Evolutionary conservation across 2,797 vertebrate genomes (phyloP), one percentile per base, ranked within the genome.

Genomic region (Notoglanidium macrostoma): DNA sequence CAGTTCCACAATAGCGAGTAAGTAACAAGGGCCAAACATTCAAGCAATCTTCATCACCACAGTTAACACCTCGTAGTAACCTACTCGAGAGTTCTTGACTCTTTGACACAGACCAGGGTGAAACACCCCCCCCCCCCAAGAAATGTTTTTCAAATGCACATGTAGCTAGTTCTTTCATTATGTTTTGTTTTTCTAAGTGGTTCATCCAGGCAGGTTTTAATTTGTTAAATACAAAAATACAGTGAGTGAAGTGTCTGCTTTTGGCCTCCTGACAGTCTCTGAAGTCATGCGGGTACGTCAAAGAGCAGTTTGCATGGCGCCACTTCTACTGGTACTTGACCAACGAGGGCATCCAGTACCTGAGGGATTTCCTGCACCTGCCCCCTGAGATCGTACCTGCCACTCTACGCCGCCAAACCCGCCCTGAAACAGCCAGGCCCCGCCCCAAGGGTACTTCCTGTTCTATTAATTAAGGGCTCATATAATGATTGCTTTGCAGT

Each of bases 241-340:
- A n/a, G 44, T 29, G 5, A 67, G 15, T 83, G 14, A 83, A 11
- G 0, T 54, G 44, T 63, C 7, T 65, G 12, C 79, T 29, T 89
- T 21, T 70, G 51, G 79, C 15, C 0, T 86, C 17, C 14, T 1
- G 19, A 35, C 29, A 99, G 98, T 99, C 98, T 70, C 93, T 99
- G 93, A 99, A 99, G 93, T 99, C 98, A 8, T 97, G 97, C 49
- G 98, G 98, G 87, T 98, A 98, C 1, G 98, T 99, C 90, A 99
- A 99, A 94, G 98, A 99, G 93, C 98, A 99, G 95, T 99, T 99
- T 95, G 98, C 98, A 11, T 99, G 98, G 98, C 98, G 98, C 89
- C 98, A 99, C 87, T 99, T 99, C 90, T 99, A 99, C 93, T 99
- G 98, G 98, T 99, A 99, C 89, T 96, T 99, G 90, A 99, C 98